Base-by-base conservation (phyloP, 2,888 invertebrate species). In the Hirudinaria manillensis region DNA sequence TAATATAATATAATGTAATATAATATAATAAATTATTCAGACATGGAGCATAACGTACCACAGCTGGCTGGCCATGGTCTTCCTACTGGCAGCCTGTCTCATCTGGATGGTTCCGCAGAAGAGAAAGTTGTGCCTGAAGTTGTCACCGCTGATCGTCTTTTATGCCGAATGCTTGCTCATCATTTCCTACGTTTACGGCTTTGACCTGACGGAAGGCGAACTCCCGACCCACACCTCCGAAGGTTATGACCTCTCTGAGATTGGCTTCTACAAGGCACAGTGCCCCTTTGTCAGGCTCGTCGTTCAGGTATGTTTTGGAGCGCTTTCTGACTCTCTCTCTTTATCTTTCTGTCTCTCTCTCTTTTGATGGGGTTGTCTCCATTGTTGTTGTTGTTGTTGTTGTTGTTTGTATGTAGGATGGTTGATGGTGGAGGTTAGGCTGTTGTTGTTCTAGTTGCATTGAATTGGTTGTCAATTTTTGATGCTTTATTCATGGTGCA, bases 11-110 rank as follows among this genome's bases (percentile, higher is more conserved):
- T 16, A 45, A 10, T 45, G 10, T 16, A 45, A 45, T 45, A 1
- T 10, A 45, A 10, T 16, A 10, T 45, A 16, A 10, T 55, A 4
- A 10, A 16, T 32, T 10, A 21, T 13, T 21, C 70, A 80, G 80
- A 92, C 93, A 3, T 99, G 98, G 98, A 96, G 96, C 83, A 96
- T 99, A 83, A 93, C 96, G 83, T 99, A 94, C 86, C 94, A 97
- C 86, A 95, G 95, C 82, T 98, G 98, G 94, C 88, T 98, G 80
- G 94, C 98, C 0, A 97, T 99, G 84, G 91, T 94, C 36, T 89
- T 97, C 71, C 88, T 99, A 34, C 88, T 99, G 81, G 93, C 93
- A 91, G 95, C 97, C 0, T 94, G 97, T 85, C 87, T 96, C 51
- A 89, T 99, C 70, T 99, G 98, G 98, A 91, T 99, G 88, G 90